phyloP scores from a whole-genome alignment of 2,113 vertebrate genomes.

The Heterotis niloticus region DNA sequence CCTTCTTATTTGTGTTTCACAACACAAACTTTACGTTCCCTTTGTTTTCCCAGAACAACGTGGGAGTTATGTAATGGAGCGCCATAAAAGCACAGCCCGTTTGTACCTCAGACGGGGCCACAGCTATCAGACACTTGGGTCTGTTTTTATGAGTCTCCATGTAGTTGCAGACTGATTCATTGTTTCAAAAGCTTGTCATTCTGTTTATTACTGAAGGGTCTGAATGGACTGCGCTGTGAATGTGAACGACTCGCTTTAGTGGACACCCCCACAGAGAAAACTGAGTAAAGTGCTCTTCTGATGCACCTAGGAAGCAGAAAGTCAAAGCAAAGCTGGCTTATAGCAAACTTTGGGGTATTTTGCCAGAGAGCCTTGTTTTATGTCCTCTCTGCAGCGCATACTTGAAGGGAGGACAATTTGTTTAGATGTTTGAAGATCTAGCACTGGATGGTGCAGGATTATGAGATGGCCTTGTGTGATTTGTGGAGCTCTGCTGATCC shows the following conservation, averaged over 20 bases:
- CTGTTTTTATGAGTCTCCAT: conserved; percentile 14
- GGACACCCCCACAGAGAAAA: conserved; percentile 30
- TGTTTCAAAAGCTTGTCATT: conserved; percentile 18
- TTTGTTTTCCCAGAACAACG: conserved; percentile 22
- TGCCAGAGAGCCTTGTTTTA: conserved; percentile 46
- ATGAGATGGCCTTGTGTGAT: conserved; percentile 55
- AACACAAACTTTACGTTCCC: conserved; percentile 27
- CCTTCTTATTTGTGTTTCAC: conserved; percentile 32
- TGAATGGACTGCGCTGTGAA: conserved; percentile 17
- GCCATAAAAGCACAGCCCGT: conserved; percentile 19
- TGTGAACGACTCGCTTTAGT: conserved; percentile 6
- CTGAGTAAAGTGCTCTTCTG: conserved; percentile 37
- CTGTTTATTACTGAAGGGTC: conserved; percentile 23
- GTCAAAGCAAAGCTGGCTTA: conserved; percentile 31
- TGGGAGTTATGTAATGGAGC: conserved; percentile 21
- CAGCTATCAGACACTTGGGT: background rate
- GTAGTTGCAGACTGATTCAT: conserved; percentile 30
- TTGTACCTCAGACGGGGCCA: background rate
- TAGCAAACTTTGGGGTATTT: conserved; percentile 29
- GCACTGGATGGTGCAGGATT: conserved; percentile 53
- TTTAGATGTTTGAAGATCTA: conserved; percentile 55
- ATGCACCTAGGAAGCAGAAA: conserved; percentile 30
- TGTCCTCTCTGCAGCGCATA: conserved; percentile 48
- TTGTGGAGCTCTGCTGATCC: conserved; percentile 41
- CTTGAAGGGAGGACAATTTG: conserved; percentile 58